Base-by-base conservation (phyloP, 2,888 invertebrate species). In the Himalopsyche japonica region DNA sequence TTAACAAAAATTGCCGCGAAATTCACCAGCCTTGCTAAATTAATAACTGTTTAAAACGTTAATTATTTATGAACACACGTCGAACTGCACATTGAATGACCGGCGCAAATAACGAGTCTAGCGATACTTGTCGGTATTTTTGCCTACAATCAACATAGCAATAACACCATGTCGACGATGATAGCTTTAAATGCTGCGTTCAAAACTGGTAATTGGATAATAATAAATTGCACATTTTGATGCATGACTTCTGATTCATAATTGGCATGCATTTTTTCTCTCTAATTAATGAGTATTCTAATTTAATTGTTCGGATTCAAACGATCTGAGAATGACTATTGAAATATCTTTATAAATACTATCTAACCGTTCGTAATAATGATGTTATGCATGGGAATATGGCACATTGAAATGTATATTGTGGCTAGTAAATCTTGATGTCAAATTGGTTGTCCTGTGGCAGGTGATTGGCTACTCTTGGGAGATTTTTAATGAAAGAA, bases 31-130 rank as follows among this genome's bases (percentile, higher is more conserved):
- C 20, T 49, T 27, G 81, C 34, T 32, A 76, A 85, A 85, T 85
- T 85, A 85, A 85, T 85, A 85, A 57, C 82, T 77, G 64, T 85
- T 82, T 80, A 82, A 85, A 76, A 82, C 77, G 82, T 82, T 82
- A 85, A 80, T 80, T 82, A 80, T 82, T 80, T 70, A 81, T 30
- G 43, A 70, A 30, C 20, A 70, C 70, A 43, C 15, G 3, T 15
- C 27, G 7, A 79, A 27, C 47, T 8, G 79, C 24, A 24, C 43
- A 24, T 79, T 79, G 27, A 43, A 37, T 47, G 12, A 24, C 20
- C 47, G 47, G n/a, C 24, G 27, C 79, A 7, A 78, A 78, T 78
- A 37, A 43, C 15, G 15, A 43, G 2, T 15, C 7, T 18, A 10
- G 27, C 34, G 12, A 34, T 32, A 34, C 32, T 32, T 32, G 76